Conservation (phyloP, 2,888 invertebrate genomes). For the Rhingia campestris region DNA sequence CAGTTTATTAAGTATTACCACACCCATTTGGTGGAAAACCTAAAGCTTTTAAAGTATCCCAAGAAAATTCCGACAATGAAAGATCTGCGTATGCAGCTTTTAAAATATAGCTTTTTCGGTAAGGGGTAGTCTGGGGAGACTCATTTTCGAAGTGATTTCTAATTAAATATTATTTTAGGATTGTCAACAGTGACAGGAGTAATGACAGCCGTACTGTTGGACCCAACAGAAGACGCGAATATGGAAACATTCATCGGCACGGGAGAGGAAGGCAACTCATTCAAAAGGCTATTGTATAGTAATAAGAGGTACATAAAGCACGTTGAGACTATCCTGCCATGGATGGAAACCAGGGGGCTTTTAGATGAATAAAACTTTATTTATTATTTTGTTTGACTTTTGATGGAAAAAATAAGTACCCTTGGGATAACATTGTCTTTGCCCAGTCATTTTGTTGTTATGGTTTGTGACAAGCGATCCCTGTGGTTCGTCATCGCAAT, state of each 20-base stretch:
- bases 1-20: slow-evolving; percentile 79
- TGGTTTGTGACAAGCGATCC: too few relatives aligned
- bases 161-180: slow-evolving; percentile 70
- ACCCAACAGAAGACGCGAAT: slow-evolving; percentile 77
- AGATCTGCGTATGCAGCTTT: slow-evolving; percentile 77
- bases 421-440: too few relatives aligned
- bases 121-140: neutral
- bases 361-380: slow-evolving; percentile 69
- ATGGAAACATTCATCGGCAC: slow-evolving; percentile 75
- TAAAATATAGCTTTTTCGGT: slow-evolving; percentile 78
- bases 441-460: too few relatives aligned
- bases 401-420: too few relatives aligned
- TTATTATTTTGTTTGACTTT: too few relatives aligned
- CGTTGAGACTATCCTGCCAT: slow-evolving; percentile 78
- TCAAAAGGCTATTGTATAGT: slow-evolving; percentile 77
- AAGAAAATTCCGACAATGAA: slow-evolving; percentile 77
- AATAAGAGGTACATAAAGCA: slow-evolving; percentile 78
- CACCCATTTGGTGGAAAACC: slow-evolving; percentile 76
- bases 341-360: slow-evolving; percentile 78
- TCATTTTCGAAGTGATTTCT: too few relatives aligned
- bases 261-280: slow-evolving; percentile 75
- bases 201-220: slow-evolving; percentile 77
- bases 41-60: slow-evolving; percentile 77
- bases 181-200: slow-evolving; percentile 77
- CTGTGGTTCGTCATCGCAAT: too few relatives aligned